These are phyloP conservation scores for Lissocephala sabroskyi DNA, from an alignment of 2,888 invertebrate genomes.

Conservation along the genomic window DNA sequence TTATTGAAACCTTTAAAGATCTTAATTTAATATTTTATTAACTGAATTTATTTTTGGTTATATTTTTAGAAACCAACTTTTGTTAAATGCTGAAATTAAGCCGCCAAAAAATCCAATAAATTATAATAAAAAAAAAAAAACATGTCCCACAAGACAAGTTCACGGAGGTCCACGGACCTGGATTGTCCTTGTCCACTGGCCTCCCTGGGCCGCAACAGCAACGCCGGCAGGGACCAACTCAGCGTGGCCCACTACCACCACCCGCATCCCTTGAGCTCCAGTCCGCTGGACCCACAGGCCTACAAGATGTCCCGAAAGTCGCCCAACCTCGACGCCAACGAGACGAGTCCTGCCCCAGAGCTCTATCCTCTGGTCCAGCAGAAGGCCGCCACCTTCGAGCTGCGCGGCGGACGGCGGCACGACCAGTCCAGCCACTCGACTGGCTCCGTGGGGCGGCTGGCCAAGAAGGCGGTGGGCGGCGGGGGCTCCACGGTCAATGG, in stretches of 20 bases:
- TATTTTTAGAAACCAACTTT: no score
- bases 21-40: no score
- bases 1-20: no score
- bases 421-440: slow-evolving; percentile 46
- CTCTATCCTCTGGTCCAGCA: slow-evolving; percentile 59
- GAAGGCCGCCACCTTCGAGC: slow-evolving; percentile 67
- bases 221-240: slow-evolving; percentile 63
- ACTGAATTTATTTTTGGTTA: no score
- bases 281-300: slow-evolving; percentile 73
- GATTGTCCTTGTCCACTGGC: slow-evolving; percentile 79
- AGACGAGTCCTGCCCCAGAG: slow-evolving; percentile 62
- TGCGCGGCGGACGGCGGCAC: slow-evolving; percentile 44
- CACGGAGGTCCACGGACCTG: slow-evolving; percentile 65
- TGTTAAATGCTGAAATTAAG: no score
- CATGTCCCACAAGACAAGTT: slow-evolving; percentile 70
- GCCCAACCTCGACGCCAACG: slow-evolving; percentile 67
- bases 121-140: no score
- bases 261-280: slow-evolving; percentile 72
- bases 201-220: slow-evolving; percentile 74
- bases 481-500: slow-evolving; percentile 30
- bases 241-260: slow-evolving; percentile 66
- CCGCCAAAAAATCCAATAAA: neutral
- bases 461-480: slow-evolving; percentile 37
- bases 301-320: slow-evolving; percentile 73
- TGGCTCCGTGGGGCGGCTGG: slow-evolving; percentile 56